Conservation (phyloP, 2,888 invertebrate genomes). For the Orthosia gracilis region DNA sequence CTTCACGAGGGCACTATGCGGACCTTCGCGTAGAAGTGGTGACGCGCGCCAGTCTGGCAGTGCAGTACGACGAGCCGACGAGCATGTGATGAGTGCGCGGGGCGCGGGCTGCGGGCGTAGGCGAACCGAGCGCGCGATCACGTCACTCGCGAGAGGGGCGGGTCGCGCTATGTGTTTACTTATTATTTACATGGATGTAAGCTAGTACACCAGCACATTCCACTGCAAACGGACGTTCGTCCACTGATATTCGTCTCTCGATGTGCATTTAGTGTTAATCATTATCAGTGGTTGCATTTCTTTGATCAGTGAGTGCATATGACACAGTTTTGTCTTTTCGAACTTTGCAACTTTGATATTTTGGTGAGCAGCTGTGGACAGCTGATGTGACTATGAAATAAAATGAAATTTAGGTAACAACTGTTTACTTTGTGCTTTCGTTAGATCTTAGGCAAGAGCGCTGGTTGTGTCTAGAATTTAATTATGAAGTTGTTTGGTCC, state of each 20-base stretch:
- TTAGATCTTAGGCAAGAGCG: constrained; percentile 58
- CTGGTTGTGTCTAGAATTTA: constrained; percentile 62
- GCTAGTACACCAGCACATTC: constrained; percentile 89
- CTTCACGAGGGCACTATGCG: constrained; percentile 68
- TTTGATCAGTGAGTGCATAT: constrained; percentile 78
- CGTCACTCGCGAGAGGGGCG: constrained; percentile 85
- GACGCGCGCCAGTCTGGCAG: constrained; percentile 81
- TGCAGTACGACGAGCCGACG: constrained; percentile 72
- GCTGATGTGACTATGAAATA: constrained; percentile 87
- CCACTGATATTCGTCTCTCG: constrained; percentile 72
- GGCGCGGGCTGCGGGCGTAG: constrained; percentile 79
- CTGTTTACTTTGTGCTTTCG: constrained; percentile 61
- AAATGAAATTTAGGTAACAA: constrained; percentile 89
- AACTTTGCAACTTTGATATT: constrained; percentile 69
- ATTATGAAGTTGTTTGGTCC: constrained; percentile 34
- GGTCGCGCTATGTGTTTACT: constrained; percentile 86
- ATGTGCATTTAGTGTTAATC: constrained; percentile 87
- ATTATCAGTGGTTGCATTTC: constrained; percentile 79
- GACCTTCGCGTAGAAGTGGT: constrained; percentile 73
- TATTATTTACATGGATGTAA: constrained; percentile 83
- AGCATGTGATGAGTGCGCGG: constrained; percentile 81
- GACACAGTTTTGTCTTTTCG: constrained; percentile 71
- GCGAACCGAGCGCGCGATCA: constrained; percentile 74
- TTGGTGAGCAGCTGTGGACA: constrained; percentile 80
- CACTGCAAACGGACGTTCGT: constrained; percentile 79